Conservation (phyloP, 1,140 invertebrate genomes). For the Nylanderia fulva region DNA sequence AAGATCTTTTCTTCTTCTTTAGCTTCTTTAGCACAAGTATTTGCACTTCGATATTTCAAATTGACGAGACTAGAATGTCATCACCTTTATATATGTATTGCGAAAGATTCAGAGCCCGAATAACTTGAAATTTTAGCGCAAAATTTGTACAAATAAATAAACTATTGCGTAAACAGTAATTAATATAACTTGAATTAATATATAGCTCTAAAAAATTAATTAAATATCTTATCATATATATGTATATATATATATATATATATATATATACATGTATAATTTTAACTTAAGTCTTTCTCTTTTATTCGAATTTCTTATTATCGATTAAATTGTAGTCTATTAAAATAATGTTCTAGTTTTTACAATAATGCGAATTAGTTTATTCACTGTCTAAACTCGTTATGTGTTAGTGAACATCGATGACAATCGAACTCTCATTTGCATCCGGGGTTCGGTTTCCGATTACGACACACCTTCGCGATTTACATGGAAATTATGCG, state of each 20-base stretch:
- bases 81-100: background rate
- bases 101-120: background rate
- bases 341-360: background rate
- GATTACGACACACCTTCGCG: background rate
- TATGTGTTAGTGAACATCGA: background rate
- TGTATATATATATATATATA: no score
- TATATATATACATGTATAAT: no score
- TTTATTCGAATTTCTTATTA: background rate
- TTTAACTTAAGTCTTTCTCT: background rate
- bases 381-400: background rate
- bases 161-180: background rate
- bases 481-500: background rate
- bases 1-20: slow-evolving; percentile 55
- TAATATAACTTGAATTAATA: slow-evolving; percentile 10
- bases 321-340: background rate
- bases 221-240: no score
- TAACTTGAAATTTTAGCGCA: background rate
- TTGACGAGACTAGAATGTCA: background rate
- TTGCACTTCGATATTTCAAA: slow-evolving; percentile 52
- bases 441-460: slow-evolving; percentile 45
- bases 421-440: background rate
- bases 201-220: background rate
- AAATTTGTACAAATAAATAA: background rate
- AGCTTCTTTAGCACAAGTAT: slow-evolving; percentile 17
- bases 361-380: background rate